phyloP scores from a whole-genome alignment of 2,113 vertebrate species.

The Phalacrocorax carbo region DNA sequence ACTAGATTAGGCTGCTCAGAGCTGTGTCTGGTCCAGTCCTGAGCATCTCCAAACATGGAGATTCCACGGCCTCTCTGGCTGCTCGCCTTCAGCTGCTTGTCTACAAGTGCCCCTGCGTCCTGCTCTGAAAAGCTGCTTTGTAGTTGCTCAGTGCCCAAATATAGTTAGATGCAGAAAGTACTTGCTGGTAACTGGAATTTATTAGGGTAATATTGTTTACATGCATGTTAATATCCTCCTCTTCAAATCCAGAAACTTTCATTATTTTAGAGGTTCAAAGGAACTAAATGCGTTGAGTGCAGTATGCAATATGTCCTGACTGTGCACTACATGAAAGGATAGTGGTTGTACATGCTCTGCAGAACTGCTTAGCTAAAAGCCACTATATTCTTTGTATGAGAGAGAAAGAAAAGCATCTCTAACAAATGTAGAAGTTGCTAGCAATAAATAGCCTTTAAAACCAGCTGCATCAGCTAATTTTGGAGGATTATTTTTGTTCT shows the following conservation, averaged over 20 bases:
- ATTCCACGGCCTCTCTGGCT: not conserved
- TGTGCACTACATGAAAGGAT: not conserved
- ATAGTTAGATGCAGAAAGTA: not conserved
- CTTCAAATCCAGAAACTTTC: not conserved
- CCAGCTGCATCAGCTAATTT: not conserved
- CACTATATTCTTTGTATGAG: not conserved
- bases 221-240: not conserved
- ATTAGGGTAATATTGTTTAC: not conserved
- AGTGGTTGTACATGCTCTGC: not conserved
- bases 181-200: not conserved
- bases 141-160: not conserved
- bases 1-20: not conserved
- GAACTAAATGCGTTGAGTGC: not conserved
- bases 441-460: not conserved
- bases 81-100: not conserved
- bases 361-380: not conserved
- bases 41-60: not conserved
- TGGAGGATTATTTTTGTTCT: not conserved
- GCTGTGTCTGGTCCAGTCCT: not conserved
- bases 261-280: not conserved
- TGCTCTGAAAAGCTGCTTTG: not conserved
- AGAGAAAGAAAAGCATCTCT: not conserved
- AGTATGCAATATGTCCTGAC: not conserved
- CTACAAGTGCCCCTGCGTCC: not conserved
- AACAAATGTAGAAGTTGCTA: not conserved